Conservation (phyloP, 2,113 vertebrate genomes). For the Actenoides lindsayi region DNA sequence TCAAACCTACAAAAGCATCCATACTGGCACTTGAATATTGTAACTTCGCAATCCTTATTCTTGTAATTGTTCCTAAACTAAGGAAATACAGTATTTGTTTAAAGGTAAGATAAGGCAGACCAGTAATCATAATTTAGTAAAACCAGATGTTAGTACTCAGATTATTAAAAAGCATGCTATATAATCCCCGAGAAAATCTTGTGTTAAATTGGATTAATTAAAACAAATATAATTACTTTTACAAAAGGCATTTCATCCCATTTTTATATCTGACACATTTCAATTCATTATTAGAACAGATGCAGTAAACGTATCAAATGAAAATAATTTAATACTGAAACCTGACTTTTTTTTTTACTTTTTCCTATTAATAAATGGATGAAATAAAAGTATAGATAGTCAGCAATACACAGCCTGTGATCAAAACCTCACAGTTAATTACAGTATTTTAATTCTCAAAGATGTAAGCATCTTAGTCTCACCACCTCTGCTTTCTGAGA, state of each 20-base stretch:
- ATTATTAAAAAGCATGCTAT: slow-evolving; percentile 47
- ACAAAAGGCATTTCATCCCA: not conserved
- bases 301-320: not conserved
- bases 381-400: not conserved
- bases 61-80: slow-evolving; percentile 2
- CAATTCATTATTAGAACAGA: not conserved
- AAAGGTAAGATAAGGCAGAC: slow-evolving; percentile 46
- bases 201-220: slow-evolving; percentile 3
- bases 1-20: not conserved
- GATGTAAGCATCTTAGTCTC: not conserved
- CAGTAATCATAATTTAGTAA: slow-evolving; percentile 46
- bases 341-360: not conserved
- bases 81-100: not conserved
- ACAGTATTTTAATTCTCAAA: not conserved
- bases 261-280: not conserved
- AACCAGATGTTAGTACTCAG: slow-evolving; percentile 55
- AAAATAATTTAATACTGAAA: not conserved
- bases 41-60: not conserved
- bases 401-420: rapidly evolving
- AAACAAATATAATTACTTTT: not conserved
- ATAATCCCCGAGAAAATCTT: slow-evolving; percentile 61
- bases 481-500: not conserved
- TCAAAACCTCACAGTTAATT: not conserved
- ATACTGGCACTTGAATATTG: not conserved
- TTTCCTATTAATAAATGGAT: not conserved